A percentile compares a stretch with the other conserved stretches of the same genome.
phyloP scores from a whole-genome alignment of 1,140 invertebrate genomes.

The Drosophila willistoni region DNA sequence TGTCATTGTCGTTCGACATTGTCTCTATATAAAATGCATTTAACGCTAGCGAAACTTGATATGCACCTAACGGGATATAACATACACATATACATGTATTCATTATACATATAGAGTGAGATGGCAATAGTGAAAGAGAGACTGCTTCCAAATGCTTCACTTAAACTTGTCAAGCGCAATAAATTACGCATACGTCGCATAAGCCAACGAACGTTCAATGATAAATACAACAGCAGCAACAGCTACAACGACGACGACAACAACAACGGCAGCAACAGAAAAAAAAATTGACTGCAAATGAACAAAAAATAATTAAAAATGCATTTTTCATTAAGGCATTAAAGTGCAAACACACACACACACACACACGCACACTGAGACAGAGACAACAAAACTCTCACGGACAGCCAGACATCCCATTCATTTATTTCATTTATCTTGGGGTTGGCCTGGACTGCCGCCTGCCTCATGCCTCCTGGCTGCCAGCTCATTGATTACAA shows the following conservation, averaged over 20 bases:
- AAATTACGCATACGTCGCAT: conserved; percentile 75
- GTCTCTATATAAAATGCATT: conserved; percentile 41
- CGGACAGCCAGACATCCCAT: conserved; percentile 43
- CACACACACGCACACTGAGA: conserved; percentile 15
- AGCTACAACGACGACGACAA: conserved; percentile 1
- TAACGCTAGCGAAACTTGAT: conserved; percentile 44
- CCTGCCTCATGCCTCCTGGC: conserved; percentile 12
- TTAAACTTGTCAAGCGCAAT: conserved; percentile 68
- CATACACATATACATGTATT: conserved; percentile 1
- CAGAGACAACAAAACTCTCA: conserved; percentile 7
- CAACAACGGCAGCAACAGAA: background rate
- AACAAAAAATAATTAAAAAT: conserved; percentile 81
- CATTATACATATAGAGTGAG: background rate
- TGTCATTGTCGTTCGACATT: conserved; percentile 17
- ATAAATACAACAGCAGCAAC: conserved; percentile 19
- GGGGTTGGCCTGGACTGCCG: conserved; percentile 37
- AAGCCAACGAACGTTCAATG: conserved; percentile 58
- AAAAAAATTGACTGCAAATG: conserved; percentile 64
- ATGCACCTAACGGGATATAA: conserved; percentile 44
- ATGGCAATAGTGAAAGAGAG: background rate
- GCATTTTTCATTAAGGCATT: conserved; percentile 80
- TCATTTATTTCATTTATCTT: conserved; percentile 80
- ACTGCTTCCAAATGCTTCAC: conserved; percentile 32
- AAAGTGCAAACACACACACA: conserved; percentile 49
- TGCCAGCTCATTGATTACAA: conserved; percentile 65